Evolutionary conservation across 2,888 invertebrate genomes (phyloP), one percentile per base, ranked within the genome.

Genomic region (Nephrotoma guestfalica): DNA sequence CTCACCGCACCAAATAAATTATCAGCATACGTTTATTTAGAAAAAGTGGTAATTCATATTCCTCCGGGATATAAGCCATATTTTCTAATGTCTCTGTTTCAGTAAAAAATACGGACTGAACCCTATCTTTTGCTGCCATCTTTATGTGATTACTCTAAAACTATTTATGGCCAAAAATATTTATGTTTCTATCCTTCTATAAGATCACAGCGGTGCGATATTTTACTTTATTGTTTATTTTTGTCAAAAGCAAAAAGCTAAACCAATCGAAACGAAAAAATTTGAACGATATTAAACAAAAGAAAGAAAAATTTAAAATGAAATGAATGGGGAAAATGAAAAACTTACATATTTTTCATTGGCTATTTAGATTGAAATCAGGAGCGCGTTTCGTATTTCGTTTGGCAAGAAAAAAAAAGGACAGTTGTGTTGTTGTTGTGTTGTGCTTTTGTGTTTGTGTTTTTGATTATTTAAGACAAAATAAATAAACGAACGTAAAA

Each of bases 341-440:
- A 41, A 84, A 84, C 41, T 84, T 41, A 41, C 41, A 84, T 41
- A 84, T 84, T 84, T 41, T 84, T 84, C 84, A 84, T 41, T 84
- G 84, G 84, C 84, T 84, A 84, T 84, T 84, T 84, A 84, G 84
- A 84, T 84, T 41, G 84, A 84, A 84, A 84, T 84, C 84, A 41
- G 30, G 30, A 71, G 71, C 71, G 6, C 30, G 7, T 71, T 30
- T 71, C 71, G 18, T 57, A 18, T 57, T 18, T 71, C 71, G 71
- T 71, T 71, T 71, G 11, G 15, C 51, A 57, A 57, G 51, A 30
- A 18, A 18, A 6, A n/a, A 71, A 71, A 71, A 30, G 71, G 71
- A 71, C 71, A 71, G 18, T 71, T 51, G 30, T 71, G 18, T 71
- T 71, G 11, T 71, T 71, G 30, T 71, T 6, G 30, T 71, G 15